Conservation (phyloP, 2,888 invertebrate genomes). For the Emesis russula region DNA sequence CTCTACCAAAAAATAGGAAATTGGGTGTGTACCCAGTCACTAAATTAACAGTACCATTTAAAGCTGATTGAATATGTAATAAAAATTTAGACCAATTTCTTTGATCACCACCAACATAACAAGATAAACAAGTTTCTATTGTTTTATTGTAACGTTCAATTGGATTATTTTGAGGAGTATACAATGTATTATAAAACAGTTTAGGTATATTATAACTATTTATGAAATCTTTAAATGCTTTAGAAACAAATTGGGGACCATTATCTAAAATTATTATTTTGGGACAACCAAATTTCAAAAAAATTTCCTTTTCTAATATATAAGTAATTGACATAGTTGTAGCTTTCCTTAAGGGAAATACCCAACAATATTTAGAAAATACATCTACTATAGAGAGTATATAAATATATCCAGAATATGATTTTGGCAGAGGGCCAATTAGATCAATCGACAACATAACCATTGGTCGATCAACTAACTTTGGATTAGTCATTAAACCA, state of each 20-base stretch:
- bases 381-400: conserved; percentile 38
- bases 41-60: background rate
- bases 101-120: background rate
- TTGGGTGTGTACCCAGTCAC: background rate
- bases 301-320: conserved; percentile 45
- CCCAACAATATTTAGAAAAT: conserved; percentile 52
- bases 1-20: background rate
- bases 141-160: background rate
- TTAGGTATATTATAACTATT: conserved; percentile 47
- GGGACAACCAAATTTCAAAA: conserved; percentile 36
- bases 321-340: conserved; percentile 38
- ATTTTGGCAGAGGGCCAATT: conserved; percentile 60
- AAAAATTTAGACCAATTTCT: background rate
- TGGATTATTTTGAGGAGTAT: background rate
- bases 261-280: conserved; percentile 21
- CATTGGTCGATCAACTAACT: conserved; percentile 55
- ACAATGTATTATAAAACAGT: conserved; percentile 32
- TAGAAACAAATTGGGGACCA: conserved; percentile 50
- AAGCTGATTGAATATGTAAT: background rate
- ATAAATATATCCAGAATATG: conserved; percentile 28
- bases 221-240: conserved; percentile 31
- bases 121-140: background rate
- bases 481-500: conserved; percentile 63
- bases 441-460: conserved; percentile 41
- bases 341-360: conserved; percentile 51